phyloP scores from a whole-genome alignment of 2,888 invertebrate species.

The Noctua comes region DNA sequence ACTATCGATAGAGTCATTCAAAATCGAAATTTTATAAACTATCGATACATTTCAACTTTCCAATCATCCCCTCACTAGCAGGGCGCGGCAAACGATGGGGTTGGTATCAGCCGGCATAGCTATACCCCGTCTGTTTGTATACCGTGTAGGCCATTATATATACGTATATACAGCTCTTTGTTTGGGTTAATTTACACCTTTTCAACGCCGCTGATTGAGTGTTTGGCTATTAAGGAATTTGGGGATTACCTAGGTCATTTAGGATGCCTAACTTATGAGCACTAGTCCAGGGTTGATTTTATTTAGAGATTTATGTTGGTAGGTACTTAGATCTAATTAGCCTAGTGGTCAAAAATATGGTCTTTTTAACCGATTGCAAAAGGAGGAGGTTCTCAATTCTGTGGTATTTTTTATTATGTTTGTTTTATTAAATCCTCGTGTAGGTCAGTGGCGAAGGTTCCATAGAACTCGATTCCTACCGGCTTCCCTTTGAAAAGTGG shows the following conservation, averaged over 20 bases:
- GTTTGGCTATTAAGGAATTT: conserved; percentile 11
- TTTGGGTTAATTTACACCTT: conserved; percentile 42
- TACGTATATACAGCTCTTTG: conserved; percentile 11
- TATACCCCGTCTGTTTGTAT: conserved; percentile 40
- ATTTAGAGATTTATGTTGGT: background rate
- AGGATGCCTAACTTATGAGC: background rate
- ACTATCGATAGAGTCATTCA: background rate
- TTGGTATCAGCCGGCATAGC: conserved; percentile 43
- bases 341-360: too few species aligned
- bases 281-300: conserved; percentile 7
- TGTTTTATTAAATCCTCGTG: too few species aligned
- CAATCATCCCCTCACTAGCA: conserved; percentile 42
- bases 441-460: too few species aligned
- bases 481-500: too few species aligned
- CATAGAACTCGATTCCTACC: too few species aligned
- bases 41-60: conserved; percentile 12
- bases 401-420: too few species aligned
- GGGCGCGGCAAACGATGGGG: conserved; percentile 63
- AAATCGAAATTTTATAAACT: background rate
- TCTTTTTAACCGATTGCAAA: too few species aligned
- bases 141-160: conserved; percentile 11
- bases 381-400: too few species aligned
- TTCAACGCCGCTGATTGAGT: conserved; percentile 28
- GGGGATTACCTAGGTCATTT: conserved; percentile 5
- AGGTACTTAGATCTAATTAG: too few species aligned